Evolutionary conservation across 2,888 invertebrate genomes (phyloP).

Genomic region (Chrysolina oricalcia): DNA sequence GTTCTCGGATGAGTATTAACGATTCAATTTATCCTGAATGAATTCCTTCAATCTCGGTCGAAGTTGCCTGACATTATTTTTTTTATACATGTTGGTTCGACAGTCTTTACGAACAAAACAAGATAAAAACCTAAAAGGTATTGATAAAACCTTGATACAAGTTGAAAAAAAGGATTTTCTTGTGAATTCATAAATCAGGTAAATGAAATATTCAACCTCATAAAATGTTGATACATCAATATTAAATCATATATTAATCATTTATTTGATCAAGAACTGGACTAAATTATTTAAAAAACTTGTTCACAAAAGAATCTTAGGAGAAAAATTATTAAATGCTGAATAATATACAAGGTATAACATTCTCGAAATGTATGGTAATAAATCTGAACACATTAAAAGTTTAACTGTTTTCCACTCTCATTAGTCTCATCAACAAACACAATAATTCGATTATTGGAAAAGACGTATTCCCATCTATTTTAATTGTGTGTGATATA

Average conservation of each 20-base stretch:
- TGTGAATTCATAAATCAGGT: neutral
- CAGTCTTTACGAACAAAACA: constrained; percentile 30
- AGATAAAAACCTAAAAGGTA: constrained; percentile 17
- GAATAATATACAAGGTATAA: neutral
- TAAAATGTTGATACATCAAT: neutral
- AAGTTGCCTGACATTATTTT: too few species aligned
- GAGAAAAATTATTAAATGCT: neutral
- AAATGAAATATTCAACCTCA: neutral
- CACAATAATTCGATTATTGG: too few species aligned
- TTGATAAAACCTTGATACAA: neutral
- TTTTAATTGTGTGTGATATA: too few species aligned
- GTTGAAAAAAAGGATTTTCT: neutral
- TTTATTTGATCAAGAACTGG: too few species aligned
- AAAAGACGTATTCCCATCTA: too few species aligned
- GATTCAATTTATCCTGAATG: too few species aligned
- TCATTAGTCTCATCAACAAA: neutral
- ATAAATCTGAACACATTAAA: constrained; percentile 16
- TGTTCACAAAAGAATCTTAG: neutral
- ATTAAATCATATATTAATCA: too few species aligned
- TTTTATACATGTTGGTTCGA: too few species aligned
- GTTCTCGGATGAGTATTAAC: too few species aligned
- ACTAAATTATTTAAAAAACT: too few species aligned
- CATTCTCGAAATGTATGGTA: neutral
- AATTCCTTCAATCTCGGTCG: too few species aligned
- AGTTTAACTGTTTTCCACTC: constrained; percentile 20